Conservation (phyloP, 2,113 vertebrate genomes). For the Miniopterus natalensis region DNA sequence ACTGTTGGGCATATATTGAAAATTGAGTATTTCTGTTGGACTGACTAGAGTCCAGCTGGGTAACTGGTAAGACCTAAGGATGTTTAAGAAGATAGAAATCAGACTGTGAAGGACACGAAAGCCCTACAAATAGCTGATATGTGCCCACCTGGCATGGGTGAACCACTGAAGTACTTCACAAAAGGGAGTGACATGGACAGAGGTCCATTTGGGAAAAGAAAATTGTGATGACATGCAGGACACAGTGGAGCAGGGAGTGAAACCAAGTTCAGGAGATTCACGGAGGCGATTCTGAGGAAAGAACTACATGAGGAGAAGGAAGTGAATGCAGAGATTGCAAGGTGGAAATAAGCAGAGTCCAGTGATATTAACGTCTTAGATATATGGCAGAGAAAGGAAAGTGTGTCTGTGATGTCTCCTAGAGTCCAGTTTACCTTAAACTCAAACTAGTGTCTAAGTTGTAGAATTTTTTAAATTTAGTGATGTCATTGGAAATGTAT, state of each 20-base stretch:
- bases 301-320: neutral
- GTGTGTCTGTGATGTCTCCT: neutral
- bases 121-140: neutral
- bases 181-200: neutral
- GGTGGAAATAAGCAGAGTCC: neutral
- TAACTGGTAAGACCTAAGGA: neutral
- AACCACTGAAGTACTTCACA: neutral
- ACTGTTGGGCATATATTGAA: neutral
- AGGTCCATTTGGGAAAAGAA: neutral
- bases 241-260: neutral
- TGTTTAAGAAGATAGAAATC: neutral
- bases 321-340: neutral
- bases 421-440: neutral
- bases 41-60: neutral
- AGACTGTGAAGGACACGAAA: neutral
- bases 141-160: neutral
- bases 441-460: neutral
- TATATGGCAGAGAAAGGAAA: neutral
- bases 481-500: neutral
- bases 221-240: too few species aligned
- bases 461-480: neutral
- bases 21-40: neutral
- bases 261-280: neutral
- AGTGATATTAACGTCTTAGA: neutral
- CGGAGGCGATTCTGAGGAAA: neutral